These are phyloP conservation scores for Colistium nudipinnis DNA, from an alignment of 2,113 vertebrate species.

Conservation along the genomic window DNA sequence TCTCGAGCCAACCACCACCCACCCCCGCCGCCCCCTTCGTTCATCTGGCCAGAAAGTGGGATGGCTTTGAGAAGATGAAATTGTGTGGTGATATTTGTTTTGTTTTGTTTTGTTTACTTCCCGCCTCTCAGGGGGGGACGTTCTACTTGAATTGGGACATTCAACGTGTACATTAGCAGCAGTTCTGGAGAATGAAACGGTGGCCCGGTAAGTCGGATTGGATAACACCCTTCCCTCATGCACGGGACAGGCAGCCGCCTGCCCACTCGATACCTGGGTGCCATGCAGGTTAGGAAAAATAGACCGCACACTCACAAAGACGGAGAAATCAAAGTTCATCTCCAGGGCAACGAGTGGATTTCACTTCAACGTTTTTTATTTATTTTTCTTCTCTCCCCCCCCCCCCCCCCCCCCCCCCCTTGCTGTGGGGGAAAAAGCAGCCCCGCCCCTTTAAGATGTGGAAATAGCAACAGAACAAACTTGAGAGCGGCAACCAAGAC, in stretches of 20 bases:
- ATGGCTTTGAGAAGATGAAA: slow-evolving; percentile 28
- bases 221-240: slow-evolving; percentile 70
- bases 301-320: slow-evolving; percentile 75
- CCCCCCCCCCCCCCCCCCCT: too few relatives aligned
- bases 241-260: slow-evolving; percentile 70
- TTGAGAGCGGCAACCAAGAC: slow-evolving; percentile 83
- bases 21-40: too few relatives aligned
- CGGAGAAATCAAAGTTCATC: slow-evolving; percentile 77
- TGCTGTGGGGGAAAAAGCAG: too few relatives aligned
- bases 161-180: slow-evolving; percentile 80
- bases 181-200: slow-evolving; percentile 71
- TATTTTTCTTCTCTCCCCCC: slow-evolving; percentile 78
- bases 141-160: slow-evolving; percentile 75
- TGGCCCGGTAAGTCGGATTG: slow-evolving; percentile 71
- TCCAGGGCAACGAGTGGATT: slow-evolving; percentile 81
- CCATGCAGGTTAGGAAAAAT: slow-evolving; percentile 77
- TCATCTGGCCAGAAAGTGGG: slow-evolving; percentile 40
- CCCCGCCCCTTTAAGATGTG: too few relatives aligned
- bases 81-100: background rate
- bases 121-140: slow-evolving; percentile 42
- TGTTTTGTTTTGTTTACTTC: background rate
- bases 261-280: slow-evolving; percentile 54
- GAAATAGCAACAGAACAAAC: slow-evolving; percentile 82
- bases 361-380: slow-evolving; percentile 84
- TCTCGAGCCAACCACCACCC: slow-evolving; percentile 52